Conservation (phyloP, 2,888 invertebrate genomes). For the Timema cristinae region DNA sequence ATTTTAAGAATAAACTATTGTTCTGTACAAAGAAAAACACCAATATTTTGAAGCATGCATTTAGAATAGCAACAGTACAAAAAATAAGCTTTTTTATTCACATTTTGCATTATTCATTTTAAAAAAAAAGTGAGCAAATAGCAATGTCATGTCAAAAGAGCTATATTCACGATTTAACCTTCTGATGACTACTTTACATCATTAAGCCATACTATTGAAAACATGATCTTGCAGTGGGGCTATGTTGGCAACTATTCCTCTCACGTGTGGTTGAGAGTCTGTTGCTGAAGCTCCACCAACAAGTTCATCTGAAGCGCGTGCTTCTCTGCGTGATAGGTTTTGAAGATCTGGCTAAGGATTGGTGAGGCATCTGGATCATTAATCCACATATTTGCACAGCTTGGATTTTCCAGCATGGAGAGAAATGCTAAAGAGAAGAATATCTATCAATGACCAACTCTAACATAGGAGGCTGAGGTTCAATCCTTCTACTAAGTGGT, state of each 20-base stretch:
- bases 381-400: slow-evolving; percentile 59
- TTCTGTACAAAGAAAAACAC: too few species aligned
- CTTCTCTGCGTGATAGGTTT: slow-evolving; percentile 61
- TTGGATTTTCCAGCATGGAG: slow-evolving; percentile 61
- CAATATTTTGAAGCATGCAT: too few species aligned
- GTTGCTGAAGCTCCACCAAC: slow-evolving; percentile 22
- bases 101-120: background rate
- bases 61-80: too few species aligned
- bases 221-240: too few species aligned
- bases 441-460: background rate
- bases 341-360: slow-evolving; percentile 61
- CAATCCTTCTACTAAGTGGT: background rate
- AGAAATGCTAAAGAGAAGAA: slow-evolving; percentile 55
- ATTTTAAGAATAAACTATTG: too few species aligned
- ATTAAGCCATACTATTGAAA: too few species aligned
- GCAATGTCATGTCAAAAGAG: too few species aligned
- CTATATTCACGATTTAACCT: too few species aligned
- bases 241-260: too few species aligned
- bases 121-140: too few species aligned
- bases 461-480: background rate
- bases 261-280: background rate
- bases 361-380: slow-evolving; percentile 65
- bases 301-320: slow-evolving; percentile 53
- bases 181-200: too few species aligned
- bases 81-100: background rate